A percentile compares a stretch with the other conserved stretches of the same genome.
These are phyloP conservation scores for Poeciliopsis prolifica DNA, from an alignment of 2,113 vertebrate species.

Conservation along the genomic window DNA sequence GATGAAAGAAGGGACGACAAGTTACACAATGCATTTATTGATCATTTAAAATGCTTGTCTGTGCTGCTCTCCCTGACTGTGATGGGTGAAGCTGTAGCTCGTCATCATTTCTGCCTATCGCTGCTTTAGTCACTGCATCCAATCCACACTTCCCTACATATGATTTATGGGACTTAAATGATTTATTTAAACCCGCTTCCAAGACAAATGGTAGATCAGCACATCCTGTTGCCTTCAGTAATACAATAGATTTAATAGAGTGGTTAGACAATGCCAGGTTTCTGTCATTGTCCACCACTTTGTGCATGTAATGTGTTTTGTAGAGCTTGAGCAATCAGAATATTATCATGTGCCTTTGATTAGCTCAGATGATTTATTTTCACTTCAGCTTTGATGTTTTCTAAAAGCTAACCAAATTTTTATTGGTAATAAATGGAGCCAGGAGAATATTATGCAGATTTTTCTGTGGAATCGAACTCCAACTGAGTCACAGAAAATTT, in stretches of 20 bases:
- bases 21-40: slow-evolving; percentile 1
- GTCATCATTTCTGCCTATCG: not conserved
- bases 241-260: not conserved
- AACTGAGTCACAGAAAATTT: no score
- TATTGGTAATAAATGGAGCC: no score
- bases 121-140: not conserved
- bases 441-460: no score
- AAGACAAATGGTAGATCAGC: not conserved
- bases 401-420: no score
- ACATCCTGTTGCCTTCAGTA: not conserved
- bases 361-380: no score
- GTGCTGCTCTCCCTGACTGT: not conserved
- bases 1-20: not conserved
- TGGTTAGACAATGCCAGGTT: not conserved
- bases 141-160: not conserved
- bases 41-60: slow-evolving; percentile 7
- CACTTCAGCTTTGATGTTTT: no score
- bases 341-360: not conserved
- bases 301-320: not conserved
- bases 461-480: no score
- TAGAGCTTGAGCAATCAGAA: not conserved
- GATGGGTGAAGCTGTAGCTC: not conserved
- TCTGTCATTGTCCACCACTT: not conserved
- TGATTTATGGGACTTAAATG: not conserved
- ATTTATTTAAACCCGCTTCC: not conserved